Evolutionary conservation across 2,113 vertebrate genomes (phyloP), one percentile per base, ranked within the genome.

Genomic region (Typhlomys cinereus): DNA sequence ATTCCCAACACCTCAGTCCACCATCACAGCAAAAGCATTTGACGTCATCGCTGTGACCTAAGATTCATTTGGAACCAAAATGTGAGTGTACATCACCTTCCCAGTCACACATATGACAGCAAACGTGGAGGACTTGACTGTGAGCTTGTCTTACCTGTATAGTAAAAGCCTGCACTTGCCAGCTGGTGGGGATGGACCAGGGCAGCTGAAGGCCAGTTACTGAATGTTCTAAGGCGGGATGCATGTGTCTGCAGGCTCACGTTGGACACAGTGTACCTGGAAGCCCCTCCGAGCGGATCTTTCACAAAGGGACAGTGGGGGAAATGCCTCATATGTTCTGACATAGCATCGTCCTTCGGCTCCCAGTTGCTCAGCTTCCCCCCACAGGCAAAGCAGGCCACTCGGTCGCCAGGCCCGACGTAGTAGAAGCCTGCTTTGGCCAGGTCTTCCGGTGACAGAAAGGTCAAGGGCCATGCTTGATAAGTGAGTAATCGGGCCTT

Each of bases 1-100:
- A 99, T 89, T 99, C 99, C 99, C 99, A 99, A 96, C 99, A 99
- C 23, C 99, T 98, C 91, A 99, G 97, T 21, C 99, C 99, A 94
- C 99, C 99, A 88, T 99, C 99, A 93, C 99, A 99, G 92, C 99
- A 99, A 97, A 99, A 99, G 96, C 99, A 99, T 93, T 99, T 99
- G 46, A 99, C 99, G 7, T 99, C 99, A 96, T 99, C 99, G 0
- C 99, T 99, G 34, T 99, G 98, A 79, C 99, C 99, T 99, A 96
- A 34, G 69, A 62, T 94, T 66, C 80, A 90, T 54, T 41, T 74
- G 31, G 52, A n/a, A 92, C 7, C 93, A 92, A 76, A 78, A 85
- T 54, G 54, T 61, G 0, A 96, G 31, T 46, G 29, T 14, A 48
- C 5, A 93, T 1, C 5, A 57, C 2, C 36, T 94, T 8, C 7